Percentiles rank a stretch among this genome's conserved stretches.
phyloP scores from a whole-genome alignment of 2,113 vertebrate genomes.

The Paracanthobrama guichenoti region DNA sequence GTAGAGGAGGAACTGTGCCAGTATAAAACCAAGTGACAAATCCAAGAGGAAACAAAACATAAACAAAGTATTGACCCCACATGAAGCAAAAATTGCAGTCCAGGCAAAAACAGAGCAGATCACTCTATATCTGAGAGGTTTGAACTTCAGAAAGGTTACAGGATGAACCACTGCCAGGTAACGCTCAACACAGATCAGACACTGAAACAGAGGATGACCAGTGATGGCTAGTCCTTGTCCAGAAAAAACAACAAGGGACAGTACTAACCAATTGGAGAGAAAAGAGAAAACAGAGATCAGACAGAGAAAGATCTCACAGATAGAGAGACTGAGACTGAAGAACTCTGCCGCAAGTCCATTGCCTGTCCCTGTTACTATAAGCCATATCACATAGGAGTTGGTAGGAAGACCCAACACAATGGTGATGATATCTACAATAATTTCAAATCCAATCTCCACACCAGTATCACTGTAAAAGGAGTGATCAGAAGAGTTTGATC shows the following conservation, averaged over 20 bases:
- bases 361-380: conserved; percentile 19
- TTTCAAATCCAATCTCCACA: too few relatives aligned
- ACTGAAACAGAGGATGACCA: conserved; percentile 28
- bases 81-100: background rate
- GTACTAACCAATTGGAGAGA: rapidly evolving
- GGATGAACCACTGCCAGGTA: conserved; percentile 4
- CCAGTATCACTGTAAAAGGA: background rate
- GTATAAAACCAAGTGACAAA: background rate
- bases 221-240: background rate
- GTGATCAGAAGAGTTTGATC: background rate
- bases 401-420: background rate
- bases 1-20: background rate
- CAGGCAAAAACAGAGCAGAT: conserved; percentile 25
- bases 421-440: background rate
- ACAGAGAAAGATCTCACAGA: conserved; percentile 27
- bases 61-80: background rate
- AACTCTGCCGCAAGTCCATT: background rate
- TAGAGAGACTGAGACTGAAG: background rate
- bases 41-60: background rate
- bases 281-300: background rate
- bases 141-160: background rate
- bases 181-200: background rate
- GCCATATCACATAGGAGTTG: conserved; percentile 46
- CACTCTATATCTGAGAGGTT: conserved; percentile 26
- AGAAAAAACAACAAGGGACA: rapidly evolving